Conservation (phyloP, 2,888 invertebrate species). For the Chrysolina americana region DNA sequence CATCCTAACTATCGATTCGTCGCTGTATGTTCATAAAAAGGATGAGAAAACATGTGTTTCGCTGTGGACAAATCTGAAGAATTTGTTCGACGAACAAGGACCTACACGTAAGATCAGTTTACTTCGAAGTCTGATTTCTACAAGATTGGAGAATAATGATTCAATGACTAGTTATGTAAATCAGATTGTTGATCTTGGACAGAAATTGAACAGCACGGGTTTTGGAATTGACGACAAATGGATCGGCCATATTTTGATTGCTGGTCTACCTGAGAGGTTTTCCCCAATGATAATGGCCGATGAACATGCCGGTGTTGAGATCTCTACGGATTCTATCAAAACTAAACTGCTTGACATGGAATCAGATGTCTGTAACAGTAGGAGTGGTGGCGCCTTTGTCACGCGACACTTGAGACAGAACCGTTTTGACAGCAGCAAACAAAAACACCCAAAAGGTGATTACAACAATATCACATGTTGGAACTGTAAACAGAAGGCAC, state of each 20-base stretch:
- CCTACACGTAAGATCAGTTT: neutral
- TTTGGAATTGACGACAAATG: no score
- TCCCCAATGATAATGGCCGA: conserved; percentile 54
- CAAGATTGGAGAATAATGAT: neutral
- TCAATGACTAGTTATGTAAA: no score
- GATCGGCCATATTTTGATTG: no score
- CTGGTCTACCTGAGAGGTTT: conserved; percentile 47
- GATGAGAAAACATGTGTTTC: neutral
- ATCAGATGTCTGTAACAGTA: conserved; percentile 1
- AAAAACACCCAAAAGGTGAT: neutral
- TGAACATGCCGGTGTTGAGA: conserved; percentile 53
- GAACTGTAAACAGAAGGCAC: neutral
- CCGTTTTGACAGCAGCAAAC: neutral
- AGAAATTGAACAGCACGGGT: no score
- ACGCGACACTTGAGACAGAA: neutral
- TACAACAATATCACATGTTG: conserved; percentile 2
- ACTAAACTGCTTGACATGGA: conserved; percentile 54
- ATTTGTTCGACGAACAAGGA: neutral
- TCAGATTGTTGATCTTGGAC: no score
- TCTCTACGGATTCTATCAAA: conserved; percentile 55
- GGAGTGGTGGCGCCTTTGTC: conserved; percentile 40
- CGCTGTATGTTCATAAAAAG: neutral
- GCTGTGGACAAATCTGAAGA: neutral
- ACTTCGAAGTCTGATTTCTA: no score
- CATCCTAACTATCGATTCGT: no score